These are phyloP conservation scores for Odontothrips loti DNA, from an alignment of 2,888 invertebrate species.

Conservation along the genomic window DNA sequence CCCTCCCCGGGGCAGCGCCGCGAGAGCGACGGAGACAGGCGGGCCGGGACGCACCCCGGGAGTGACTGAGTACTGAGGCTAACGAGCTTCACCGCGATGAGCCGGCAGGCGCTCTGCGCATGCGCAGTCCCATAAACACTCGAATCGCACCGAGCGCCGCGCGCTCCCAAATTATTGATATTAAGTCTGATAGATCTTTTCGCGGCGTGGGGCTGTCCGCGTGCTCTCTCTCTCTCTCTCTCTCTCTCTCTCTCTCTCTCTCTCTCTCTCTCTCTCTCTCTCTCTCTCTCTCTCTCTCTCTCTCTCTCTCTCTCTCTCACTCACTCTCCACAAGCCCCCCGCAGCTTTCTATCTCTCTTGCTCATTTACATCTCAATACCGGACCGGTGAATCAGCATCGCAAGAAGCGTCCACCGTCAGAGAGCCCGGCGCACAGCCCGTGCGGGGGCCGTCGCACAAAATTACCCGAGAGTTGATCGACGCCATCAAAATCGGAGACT, in stretches of 20 bases:
- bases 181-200: constrained; percentile 18
- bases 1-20: too few relatives aligned
- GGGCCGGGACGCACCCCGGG: background rate
- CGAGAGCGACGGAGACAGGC: background rate
- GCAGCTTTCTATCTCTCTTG: background rate
- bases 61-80: background rate
- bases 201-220: background rate
- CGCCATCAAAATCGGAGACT: too few relatives aligned
- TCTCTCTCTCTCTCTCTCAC: constrained; percentile 1
- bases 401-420: background rate
- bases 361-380: constrained; percentile 25
- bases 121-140: background rate
- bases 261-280: background rate
- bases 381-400: background rate
- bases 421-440: background rate
- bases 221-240: too few relatives aligned
- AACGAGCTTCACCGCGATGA: background rate
- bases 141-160: background rate
- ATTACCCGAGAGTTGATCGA: too few relatives aligned
- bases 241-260: background rate
- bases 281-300: background rate
- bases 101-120: background rate
- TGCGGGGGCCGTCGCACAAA: background rate
- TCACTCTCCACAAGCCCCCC: background rate
- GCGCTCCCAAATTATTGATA: constrained; percentile 16